phyloP scores from a whole-genome alignment of 2,888 invertebrate species.

The Elegia similella region DNA sequence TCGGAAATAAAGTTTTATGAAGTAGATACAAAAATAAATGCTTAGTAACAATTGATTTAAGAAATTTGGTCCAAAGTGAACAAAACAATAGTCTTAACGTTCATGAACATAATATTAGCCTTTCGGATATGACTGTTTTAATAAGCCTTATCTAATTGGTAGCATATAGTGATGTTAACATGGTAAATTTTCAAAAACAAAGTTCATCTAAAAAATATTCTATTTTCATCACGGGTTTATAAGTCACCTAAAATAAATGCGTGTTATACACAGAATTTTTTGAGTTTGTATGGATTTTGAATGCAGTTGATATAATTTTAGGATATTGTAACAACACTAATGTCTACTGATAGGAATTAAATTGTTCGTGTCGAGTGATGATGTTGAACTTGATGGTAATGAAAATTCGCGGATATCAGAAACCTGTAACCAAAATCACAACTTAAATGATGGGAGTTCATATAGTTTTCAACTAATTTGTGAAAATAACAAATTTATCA shows the following conservation, averaged over 20 bases:
- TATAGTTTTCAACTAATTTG: too few relatives aligned
- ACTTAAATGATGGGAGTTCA: background rate
- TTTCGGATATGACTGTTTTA: conserved; percentile 47
- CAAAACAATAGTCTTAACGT: conserved; percentile 30
- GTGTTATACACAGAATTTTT: conserved; percentile 49
- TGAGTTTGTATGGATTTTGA: conserved; percentile 42
- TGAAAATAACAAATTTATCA: too few relatives aligned
- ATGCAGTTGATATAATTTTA: conserved; percentile 45
- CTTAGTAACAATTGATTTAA: conserved; percentile 39
- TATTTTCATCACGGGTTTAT: conserved; percentile 40
- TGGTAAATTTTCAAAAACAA: conserved; percentile 64
- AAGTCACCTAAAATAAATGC: conserved; percentile 49
- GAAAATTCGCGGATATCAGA: conserved; percentile 26
- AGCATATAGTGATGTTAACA: conserved; percentile 54
- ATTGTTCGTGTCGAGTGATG: conserved; percentile 21
- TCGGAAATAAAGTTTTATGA: conserved; percentile 35
- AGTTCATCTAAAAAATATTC: conserved; percentile 76
- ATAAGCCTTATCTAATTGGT: conserved; percentile 61
- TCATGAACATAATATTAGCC: conserved; percentile 38
- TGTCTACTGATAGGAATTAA: conserved; percentile 36
- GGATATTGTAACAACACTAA: conserved; percentile 54
- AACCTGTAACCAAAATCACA: conserved; percentile 25
- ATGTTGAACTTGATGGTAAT: conserved; percentile 20
- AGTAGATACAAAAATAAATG: conserved; percentile 44
- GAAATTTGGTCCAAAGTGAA: conserved; percentile 62